Evolutionary conservation across 2,113 vertebrate species (phyloP).

Genomic region (Apodemus speciosus): DNA sequence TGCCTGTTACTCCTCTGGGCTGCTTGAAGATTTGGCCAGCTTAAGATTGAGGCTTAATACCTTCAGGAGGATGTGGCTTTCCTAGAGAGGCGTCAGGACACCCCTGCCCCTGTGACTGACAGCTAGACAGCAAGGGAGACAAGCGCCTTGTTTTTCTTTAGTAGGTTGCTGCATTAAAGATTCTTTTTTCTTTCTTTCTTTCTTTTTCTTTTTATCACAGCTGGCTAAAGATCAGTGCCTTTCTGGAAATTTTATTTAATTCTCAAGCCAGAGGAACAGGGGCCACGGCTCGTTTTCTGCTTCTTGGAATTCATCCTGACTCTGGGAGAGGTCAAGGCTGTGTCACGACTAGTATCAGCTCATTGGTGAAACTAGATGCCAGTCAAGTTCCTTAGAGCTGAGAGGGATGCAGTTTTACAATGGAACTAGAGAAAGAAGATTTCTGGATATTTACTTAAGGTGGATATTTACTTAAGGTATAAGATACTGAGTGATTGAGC

Average conservation of each 20-base stretch:
- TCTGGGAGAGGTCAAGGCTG: background rate
- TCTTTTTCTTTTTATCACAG: background rate
- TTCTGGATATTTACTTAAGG: no score
- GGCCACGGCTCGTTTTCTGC: background rate
- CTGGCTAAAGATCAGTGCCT: background rate
- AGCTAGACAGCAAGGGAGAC: background rate
- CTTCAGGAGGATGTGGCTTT: constrained; percentile 8
- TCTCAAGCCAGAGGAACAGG: background rate
- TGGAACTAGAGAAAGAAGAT: background rate
- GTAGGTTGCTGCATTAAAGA: background rate
- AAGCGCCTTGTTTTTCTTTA: background rate
- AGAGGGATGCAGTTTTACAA: background rate
- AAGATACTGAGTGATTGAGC: background rate
- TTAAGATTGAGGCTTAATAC: background rate
- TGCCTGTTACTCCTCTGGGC: background rate
- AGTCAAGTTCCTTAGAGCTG: background rate
- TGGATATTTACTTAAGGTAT: background rate
- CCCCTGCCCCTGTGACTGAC: background rate
- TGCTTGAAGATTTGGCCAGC: background rate
- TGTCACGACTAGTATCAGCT: background rate
- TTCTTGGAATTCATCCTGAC: background rate
- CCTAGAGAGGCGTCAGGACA: background rate
- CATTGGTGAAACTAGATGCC: background rate
- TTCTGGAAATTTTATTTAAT: background rate
- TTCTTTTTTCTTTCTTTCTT: no score